Evolutionary conservation across 2,113 vertebrate genomes (phyloP).

Genomic region (Mesocricetus auratus): DNA sequence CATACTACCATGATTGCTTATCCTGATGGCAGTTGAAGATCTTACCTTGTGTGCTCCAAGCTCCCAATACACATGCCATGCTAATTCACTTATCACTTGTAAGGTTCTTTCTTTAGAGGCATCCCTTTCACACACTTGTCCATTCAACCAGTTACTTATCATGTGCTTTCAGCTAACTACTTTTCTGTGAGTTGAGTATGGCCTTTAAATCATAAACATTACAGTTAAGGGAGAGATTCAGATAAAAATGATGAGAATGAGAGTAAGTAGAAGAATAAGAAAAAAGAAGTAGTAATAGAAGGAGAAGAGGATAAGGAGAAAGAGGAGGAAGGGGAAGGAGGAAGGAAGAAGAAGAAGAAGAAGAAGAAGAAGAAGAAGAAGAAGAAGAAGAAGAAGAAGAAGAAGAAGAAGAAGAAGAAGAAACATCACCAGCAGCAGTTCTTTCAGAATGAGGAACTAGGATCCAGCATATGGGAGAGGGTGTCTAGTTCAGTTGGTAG

Average conservation of each 20-base stretch:
- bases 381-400: rapidly evolving
- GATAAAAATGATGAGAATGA: too few species aligned
- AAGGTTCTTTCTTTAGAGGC: background rate
- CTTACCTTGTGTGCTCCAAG: background rate
- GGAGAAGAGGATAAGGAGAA: background rate
- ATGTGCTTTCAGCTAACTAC: background rate
- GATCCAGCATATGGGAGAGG: rapidly evolving
- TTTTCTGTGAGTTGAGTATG: background rate
- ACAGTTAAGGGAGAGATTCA: background rate
- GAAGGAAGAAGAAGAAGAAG: background rate
- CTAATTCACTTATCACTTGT: background rate
- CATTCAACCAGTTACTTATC: background rate
- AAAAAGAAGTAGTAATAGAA: background rate
- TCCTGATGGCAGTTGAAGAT: background rate
- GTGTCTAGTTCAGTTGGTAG: background rate
- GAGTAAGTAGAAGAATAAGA: background rate
- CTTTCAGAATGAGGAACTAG: background rate
- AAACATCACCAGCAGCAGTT: background rate
- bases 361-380: background rate
- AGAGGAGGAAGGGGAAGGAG: rapidly evolving
- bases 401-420: background rate
- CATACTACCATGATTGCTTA: background rate
- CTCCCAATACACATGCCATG: background rate
- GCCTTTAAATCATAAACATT: background rate
- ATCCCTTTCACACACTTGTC: background rate